Percentiles rank a stretch among this genome's conserved stretches.
Conservation (phyloP, 2,888 invertebrate species). For the Tuta absoluta region DNA sequence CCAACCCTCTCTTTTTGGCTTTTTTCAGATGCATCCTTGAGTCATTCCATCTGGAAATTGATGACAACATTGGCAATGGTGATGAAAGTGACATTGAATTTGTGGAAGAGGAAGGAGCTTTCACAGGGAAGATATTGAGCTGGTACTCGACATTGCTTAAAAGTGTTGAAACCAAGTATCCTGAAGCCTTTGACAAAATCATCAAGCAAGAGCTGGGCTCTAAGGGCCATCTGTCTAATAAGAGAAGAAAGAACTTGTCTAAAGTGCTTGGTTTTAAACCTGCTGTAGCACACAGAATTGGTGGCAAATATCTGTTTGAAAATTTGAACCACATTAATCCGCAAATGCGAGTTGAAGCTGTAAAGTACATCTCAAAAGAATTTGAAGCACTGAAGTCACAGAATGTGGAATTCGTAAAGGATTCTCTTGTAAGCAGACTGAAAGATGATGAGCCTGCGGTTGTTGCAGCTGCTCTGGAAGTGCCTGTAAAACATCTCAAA, state of each 20-base stretch:
- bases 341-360: conserved; percentile 84
- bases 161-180: conserved; percentile 86
- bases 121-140: conserved; percentile 57
- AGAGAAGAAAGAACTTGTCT: conserved; percentile 62
- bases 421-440: conserved; percentile 84
- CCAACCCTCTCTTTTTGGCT: neutral
- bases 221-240: conserved; percentile 50
- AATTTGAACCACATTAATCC: conserved; percentile 87
- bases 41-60: conserved; percentile 47
- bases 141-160: conserved; percentile 82
- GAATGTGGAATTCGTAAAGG: conserved; percentile 82
- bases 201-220: conserved; percentile 80
- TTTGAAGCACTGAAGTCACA: conserved; percentile 71
- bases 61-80: conserved; percentile 42
- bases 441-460: conserved; percentile 85
- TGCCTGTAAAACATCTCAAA: conserved; percentile 60
- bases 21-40: conserved; percentile 75
- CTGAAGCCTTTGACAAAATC: conserved; percentile 85
- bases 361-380: conserved; percentile 83
- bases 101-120: conserved; percentile 66
- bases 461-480: conserved; percentile 78
- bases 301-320: conserved; percentile 82
- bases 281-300: conserved; percentile 76
- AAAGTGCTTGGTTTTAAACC: conserved; percentile 78
- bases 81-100: conserved; percentile 73